Evolutionary conservation across 2,888 invertebrate genomes (phyloP).

Genomic region (Amiota minor): DNA sequence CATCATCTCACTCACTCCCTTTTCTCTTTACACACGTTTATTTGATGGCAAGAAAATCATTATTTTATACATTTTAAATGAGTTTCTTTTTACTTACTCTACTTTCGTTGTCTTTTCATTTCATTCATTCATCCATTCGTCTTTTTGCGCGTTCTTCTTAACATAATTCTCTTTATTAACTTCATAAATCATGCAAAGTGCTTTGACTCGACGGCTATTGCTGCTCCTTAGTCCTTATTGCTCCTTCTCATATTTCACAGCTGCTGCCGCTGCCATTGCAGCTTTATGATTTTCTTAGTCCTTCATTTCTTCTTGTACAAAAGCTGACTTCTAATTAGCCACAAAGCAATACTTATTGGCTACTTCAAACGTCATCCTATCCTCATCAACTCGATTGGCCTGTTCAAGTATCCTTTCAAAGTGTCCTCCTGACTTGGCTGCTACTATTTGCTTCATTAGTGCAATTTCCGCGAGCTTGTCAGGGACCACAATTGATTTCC

Average conservation of each 20-base stretch:
- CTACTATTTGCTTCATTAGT: conserved; percentile 65
- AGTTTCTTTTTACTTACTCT: conserved; percentile 8
- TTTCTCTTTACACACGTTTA: neutral
- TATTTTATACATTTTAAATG: conserved; percentile 30
- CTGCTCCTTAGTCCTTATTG: too few relatives aligned
- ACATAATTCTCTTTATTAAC: conserved; percentile 57
- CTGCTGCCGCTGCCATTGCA: too few relatives aligned
- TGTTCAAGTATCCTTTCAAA: conserved; percentile 53
- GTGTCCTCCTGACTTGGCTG: conserved; percentile 45
- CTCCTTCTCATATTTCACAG: too few relatives aligned
- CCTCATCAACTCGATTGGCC: neutral
- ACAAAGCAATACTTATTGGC: conserved; percentile 11
- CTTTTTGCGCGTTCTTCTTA: neutral
- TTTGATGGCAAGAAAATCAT: conserved; percentile 22
- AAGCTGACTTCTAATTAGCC: conserved; percentile 45
- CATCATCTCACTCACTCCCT: neutral
- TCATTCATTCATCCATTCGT: neutral
- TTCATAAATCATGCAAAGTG: conserved; percentile 62
- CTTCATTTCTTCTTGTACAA: conserved; percentile 49
- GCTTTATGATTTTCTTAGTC: neutral
- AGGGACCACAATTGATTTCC: conserved; percentile 67
- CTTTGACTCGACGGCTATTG: conserved; percentile 49
- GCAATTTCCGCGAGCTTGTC: conserved; percentile 67
- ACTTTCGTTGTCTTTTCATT: neutral
- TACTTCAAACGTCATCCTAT: conserved; percentile 32